Evolutionary conservation across 2,888 invertebrate species (phyloP), one percentile per base, ranked within the genome.

Genomic region (Mythimna lalbum): DNA sequence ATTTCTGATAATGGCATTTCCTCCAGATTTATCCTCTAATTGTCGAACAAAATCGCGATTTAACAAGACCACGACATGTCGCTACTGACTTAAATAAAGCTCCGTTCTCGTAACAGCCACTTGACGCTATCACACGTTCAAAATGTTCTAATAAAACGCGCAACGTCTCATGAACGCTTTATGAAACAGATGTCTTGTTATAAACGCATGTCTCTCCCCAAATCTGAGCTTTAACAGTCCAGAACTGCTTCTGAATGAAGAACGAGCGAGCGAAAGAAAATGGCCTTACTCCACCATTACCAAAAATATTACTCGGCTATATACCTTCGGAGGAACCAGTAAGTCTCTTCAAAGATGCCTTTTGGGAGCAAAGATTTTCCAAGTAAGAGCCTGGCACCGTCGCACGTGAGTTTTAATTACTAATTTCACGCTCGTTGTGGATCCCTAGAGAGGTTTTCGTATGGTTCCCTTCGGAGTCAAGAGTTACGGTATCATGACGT

Each of bases 401-500:
- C 87, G 85, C 87, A 93, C 91, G 91, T 93, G 93, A 92, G 92
- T 92, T 92, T 91, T 94, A 94, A 95, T 95, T 93, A 93, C 91
- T 93, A 94, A 95, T 95, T 94, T 95, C 90, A 93, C 92, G 94
- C 89, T 93, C 90, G 90, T 90, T 91, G 91, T 91, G 89, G 89
- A 89, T 91, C 94, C 90, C 92, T 77, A 69, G 90, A 88, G 91
- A 81, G 85, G 83, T 88, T 90, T 87, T 90, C 84, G 81, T 90
- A 90, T 88, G 88, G 88, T 82, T 83, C 87, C 82, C 77, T 78
- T 86, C 75, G 76, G 82, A 79, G 76, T 71, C 82, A 83, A 83
- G 84, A 87, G 80, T 87, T 84, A 84, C 77, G 83, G 85, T 89
- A 86, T 86, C 86, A 87, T 90, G 91, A 91, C 89, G 92, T 92